phyloP scores from a whole-genome alignment of 2,888 invertebrate genomes.

The Escarpia spicata region DNA sequence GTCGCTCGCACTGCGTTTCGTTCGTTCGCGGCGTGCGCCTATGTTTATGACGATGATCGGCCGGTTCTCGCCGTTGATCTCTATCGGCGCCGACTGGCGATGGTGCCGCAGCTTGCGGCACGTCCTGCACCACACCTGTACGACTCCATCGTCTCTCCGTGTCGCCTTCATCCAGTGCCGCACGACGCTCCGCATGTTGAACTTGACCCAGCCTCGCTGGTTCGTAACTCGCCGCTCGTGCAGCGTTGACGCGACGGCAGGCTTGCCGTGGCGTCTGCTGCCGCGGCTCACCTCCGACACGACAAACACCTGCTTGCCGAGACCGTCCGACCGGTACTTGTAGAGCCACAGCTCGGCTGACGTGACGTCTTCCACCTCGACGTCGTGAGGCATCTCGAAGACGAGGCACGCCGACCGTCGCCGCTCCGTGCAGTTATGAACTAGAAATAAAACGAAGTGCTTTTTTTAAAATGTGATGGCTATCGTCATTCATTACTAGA shows the following conservation, averaged over 20 bases:
- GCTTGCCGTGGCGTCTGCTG: neutral
- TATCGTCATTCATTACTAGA: too few species aligned
- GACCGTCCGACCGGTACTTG: neutral
- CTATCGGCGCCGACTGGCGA: neutral
- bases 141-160: neutral
- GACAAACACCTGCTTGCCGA: neutral
- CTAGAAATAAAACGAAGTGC: neutral
- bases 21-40: neutral
- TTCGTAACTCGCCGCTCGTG: neutral
- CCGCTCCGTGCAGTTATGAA: neutral
- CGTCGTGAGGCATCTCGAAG: neutral
- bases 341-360: neutral
- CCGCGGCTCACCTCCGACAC: neutral
- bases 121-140: neutral
- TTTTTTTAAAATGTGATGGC: too few species aligned
- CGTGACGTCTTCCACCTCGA: neutral
- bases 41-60: slow-evolving; percentile 3
- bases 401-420: neutral
- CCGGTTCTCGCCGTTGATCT: slow-evolving; percentile 16
- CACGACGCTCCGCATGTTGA: neutral
- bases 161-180: neutral
- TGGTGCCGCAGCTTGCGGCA: neutral
- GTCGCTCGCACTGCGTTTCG: neutral
- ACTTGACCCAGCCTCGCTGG: neutral
- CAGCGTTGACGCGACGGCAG: neutral